Conservation (phyloP, 2,888 invertebrate species). For the Agonum fuliginosum region DNA sequence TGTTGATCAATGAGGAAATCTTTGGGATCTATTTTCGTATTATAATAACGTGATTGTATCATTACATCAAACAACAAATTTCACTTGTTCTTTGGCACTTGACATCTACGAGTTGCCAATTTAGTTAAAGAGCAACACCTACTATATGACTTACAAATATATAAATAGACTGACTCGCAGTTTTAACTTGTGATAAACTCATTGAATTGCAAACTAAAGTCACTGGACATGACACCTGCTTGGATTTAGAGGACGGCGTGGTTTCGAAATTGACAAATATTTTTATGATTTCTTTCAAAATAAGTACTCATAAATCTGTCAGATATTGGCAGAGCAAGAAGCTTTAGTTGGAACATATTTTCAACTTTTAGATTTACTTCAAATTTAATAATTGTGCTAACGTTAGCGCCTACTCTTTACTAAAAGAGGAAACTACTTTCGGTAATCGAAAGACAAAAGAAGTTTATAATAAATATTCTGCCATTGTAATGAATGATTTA, state of each 20-base stretch:
- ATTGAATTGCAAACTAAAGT: slow-evolving; percentile 22
- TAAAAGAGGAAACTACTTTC: no score
- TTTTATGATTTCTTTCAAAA: neutral
- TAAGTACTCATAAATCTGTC: neutral
- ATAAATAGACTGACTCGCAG: slow-evolving; percentile 3
- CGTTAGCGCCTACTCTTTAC: no score
- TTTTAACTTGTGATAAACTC: slow-evolving; percentile 1
- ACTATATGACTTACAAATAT: neutral
- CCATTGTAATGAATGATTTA: no score
- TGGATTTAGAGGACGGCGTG: neutral
- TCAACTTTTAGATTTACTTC: no score
- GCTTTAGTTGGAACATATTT: no score
- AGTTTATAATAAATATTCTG: no score
- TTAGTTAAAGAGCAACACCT: slow-evolving; percentile 39
- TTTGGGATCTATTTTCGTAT: neutral
- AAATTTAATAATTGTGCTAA: no score
- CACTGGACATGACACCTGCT: slow-evolving; percentile 18
- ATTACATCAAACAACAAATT: slow-evolving; percentile 28
- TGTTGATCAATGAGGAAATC: no score
- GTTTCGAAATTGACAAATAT: neutral
- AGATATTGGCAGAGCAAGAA: no score
- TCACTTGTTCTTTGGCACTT: slow-evolving; percentile 39
- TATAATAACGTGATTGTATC: slow-evolving; percentile 24
- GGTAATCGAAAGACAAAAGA: no score
- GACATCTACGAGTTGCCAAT: slow-evolving; percentile 32